Conservation (phyloP, 2,113 vertebrate genomes). For the Australoheros scitulus region DNA sequence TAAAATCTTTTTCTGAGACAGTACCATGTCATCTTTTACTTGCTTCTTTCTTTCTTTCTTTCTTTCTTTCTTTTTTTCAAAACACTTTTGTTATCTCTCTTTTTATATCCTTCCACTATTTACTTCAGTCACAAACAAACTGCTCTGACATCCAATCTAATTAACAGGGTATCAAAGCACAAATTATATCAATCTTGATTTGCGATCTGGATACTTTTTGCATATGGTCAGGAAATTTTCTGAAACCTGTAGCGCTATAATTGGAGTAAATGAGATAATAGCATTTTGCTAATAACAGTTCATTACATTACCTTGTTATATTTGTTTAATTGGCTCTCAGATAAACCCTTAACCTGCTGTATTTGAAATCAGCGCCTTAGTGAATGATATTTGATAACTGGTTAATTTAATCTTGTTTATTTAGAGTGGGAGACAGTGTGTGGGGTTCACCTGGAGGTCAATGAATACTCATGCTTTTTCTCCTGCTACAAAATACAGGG, state of each 20-base stretch:
- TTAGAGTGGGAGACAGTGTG: slow-evolving; percentile 8
- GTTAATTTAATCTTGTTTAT: slow-evolving; percentile 27
- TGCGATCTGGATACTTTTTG: slow-evolving; percentile 26
- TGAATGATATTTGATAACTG: slow-evolving; percentile 17
- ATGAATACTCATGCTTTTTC: background rate
- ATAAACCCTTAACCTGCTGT: slow-evolving; percentile 37
- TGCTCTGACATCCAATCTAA: slow-evolving; percentile 4
- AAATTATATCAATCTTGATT: slow-evolving; percentile 26
- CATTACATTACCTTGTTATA: slow-evolving; percentile 55
- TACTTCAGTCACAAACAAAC: slow-evolving; percentile 27
- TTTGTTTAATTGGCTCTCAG: slow-evolving; percentile 53
- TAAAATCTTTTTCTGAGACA: background rate
- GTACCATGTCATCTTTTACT: background rate
- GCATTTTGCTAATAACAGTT: slow-evolving; percentile 45
- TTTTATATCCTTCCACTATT: background rate
- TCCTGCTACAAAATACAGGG: background rate
- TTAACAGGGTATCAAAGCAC: slow-evolving; percentile 2
- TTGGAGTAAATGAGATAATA: slow-evolving; percentile 59
- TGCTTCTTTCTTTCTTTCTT: background rate
- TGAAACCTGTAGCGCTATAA: slow-evolving; percentile 39
- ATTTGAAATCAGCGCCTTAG: slow-evolving; percentile 34
- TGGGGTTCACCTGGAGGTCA: slow-evolving; percentile 13
- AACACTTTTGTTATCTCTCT: background rate
- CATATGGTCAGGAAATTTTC: slow-evolving; percentile 27
- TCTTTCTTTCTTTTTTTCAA: background rate